Evolutionary conservation across 2,113 vertebrate species (phyloP).

Genomic region (Hydropotes inermis): DNA sequence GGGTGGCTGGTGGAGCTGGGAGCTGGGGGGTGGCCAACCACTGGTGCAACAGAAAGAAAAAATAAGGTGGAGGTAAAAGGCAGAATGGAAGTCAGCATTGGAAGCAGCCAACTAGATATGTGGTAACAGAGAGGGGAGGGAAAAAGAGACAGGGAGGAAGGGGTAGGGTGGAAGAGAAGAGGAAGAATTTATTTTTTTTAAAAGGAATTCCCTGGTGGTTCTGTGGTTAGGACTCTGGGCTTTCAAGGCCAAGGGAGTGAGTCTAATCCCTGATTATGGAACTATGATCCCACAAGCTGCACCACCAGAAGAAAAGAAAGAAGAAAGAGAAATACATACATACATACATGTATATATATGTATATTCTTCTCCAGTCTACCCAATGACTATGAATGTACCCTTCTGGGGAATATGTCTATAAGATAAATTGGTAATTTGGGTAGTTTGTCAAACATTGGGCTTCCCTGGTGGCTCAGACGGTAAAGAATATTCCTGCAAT

Average conservation of each 20-base stretch:
- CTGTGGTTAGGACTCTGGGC: background rate
- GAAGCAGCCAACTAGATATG: background rate
- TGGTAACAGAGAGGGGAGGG: background rate
- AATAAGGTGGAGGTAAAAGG: background rate
- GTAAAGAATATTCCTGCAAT: background rate
- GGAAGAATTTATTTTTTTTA: background rate
- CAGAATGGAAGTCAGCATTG: background rate
- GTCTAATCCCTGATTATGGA: background rate
- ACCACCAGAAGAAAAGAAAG: background rate
- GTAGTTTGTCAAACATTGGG: background rate
- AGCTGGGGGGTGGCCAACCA: background rate
- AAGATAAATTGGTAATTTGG: background rate
- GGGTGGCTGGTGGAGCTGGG: background rate
- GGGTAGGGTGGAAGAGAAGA: background rate
- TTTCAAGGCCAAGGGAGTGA: background rate
- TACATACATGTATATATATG: background rate
- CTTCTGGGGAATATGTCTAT: background rate
- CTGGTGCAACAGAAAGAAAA: background rate
- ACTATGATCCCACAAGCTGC: background rate
- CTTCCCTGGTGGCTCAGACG: background rate
- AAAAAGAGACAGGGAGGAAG: background rate
- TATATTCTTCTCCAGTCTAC: background rate
- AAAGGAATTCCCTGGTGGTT: background rate
- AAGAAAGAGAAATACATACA: background rate
- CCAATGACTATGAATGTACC: background rate